A percentile compares a stretch with the other conserved stretches of the same genome.
Evolutionary conservation across 1,140 invertebrate genomes (phyloP).

Genomic region (Conus betulinus): DNA sequence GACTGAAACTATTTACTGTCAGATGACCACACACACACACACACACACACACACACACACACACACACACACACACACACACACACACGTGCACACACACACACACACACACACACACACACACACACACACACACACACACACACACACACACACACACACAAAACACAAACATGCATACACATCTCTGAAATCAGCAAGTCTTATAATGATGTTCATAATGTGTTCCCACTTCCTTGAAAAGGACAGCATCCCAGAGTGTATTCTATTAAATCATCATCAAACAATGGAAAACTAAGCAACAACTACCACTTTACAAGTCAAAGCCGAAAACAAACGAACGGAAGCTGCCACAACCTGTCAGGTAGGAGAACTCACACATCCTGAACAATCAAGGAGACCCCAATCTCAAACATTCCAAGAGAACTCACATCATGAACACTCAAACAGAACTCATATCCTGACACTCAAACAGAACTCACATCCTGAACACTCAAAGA

Average conservation of each 20-base stretch:
- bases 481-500: neutral
- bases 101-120: neutral
- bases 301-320: neutral
- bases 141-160: neutral
- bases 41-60: no score
- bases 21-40: no score
- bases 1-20: no score
- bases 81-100: neutral
- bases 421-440: no score
- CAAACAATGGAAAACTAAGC: neutral
- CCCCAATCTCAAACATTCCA: no score
- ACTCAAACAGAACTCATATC: neutral
- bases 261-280: neutral
- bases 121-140: neutral
- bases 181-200: neutral
- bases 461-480: neutral
- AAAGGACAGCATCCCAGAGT: neutral
- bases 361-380: no score
- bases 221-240: neutral
- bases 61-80: no score
- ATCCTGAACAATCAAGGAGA: no score
- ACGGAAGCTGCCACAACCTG: no score
- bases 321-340: neutral
- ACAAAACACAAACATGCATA: neutral
- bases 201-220: neutral